phyloP scores from a whole-genome alignment of 2,113 vertebrate genomes.

The Oncorhynchus keta region DNA sequence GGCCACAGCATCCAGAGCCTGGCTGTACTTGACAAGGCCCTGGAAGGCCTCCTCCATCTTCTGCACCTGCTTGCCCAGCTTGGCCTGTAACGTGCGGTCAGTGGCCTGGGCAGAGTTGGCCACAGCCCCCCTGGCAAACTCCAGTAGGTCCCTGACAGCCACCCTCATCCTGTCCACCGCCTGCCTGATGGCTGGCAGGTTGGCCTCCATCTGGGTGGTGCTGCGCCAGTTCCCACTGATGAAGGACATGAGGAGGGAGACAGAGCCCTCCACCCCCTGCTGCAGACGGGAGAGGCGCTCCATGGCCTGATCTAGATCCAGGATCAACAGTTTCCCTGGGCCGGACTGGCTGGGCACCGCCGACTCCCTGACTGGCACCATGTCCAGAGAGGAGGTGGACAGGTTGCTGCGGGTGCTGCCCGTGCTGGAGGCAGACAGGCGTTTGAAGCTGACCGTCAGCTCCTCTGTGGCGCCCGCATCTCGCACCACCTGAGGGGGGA shows the following conservation, averaged over 20 bases:
- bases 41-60: conserved; percentile 98
- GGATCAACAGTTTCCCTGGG: conserved; percentile 75
- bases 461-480: conserved; percentile 79
- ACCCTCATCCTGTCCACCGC: conserved; percentile 77
- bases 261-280: conserved; percentile 77
- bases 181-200: conserved; percentile 72
- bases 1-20: conserved; percentile 81
- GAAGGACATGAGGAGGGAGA: conserved; percentile 92
- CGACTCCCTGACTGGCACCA: conserved; percentile 80
- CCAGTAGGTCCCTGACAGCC: conserved; percentile 86
- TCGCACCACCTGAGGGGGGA: conserved; percentile 86
- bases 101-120: conserved; percentile 87
- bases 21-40: conserved; percentile 81
- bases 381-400: conserved; percentile 87
- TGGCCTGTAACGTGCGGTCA: conserved; percentile 87
- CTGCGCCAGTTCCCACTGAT: conserved; percentile 84
- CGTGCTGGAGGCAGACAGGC: conserved; percentile 91
- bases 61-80: conserved; percentile 89
- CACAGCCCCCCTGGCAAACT: conserved; percentile 87
- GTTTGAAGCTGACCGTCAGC: conserved; percentile 76
- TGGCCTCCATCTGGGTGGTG: conserved; percentile 82
- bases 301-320: conserved; percentile 94
- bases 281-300: conserved; percentile 89
- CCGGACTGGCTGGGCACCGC: conserved; percentile 18
- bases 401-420: conserved; percentile 92